Conservation (phyloP, 2,113 vertebrate species). For the Carassius auratus region DNA sequence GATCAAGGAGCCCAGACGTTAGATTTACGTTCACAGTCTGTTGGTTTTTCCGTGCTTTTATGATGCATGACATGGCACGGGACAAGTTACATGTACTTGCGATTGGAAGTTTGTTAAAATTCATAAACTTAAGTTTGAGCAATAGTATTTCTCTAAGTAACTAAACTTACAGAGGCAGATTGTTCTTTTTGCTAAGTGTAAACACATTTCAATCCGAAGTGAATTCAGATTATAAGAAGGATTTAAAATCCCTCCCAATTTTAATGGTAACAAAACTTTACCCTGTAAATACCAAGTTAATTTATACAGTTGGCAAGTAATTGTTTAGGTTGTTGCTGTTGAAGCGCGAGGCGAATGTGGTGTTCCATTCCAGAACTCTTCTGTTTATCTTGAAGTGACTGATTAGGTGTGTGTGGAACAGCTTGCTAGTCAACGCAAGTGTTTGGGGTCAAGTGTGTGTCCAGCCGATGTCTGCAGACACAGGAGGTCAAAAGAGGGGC, state of each 20-base stretch:
- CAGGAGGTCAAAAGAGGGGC: conserved; percentile 22
- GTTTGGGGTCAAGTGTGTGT: conserved; percentile 12
- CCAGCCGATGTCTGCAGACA: conserved; percentile 10
- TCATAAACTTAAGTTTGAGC: background rate
- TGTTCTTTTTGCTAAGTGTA: background rate
- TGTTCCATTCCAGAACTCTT: background rate
- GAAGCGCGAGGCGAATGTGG: background rate
- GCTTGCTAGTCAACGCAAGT: conserved; percentile 7
- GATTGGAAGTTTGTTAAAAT: background rate
- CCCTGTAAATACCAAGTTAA: background rate
- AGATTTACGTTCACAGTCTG: background rate
- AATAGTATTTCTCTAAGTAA: background rate
- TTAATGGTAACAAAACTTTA: background rate
- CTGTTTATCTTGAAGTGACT: background rate
- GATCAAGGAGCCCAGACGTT: background rate
- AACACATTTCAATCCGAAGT: background rate
- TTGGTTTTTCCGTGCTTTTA: background rate
- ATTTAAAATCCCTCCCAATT: background rate
- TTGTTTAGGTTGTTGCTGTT: background rate
- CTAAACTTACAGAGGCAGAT: background rate
- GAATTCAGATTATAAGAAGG: background rate
- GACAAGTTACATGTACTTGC: background rate
- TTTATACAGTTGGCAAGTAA: background rate
- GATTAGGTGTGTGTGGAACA: conserved; percentile 17
- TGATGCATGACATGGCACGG: too few relatives aligned